Conservation (phyloP, 2,797 vertebrate species). For the Menidia menidia region DNA sequence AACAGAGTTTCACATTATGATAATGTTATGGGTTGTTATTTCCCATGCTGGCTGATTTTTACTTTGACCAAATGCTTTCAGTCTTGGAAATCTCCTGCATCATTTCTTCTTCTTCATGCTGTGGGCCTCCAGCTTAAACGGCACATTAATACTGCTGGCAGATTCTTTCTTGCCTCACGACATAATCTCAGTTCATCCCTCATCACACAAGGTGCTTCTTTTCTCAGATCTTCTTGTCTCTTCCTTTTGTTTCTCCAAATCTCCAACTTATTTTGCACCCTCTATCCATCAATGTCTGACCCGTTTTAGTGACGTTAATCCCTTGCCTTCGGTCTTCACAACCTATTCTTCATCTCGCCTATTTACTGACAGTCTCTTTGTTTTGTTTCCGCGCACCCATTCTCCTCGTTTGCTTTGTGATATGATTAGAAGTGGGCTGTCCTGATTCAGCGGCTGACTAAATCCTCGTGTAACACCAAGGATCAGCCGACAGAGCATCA, state of each 20-base stretch:
- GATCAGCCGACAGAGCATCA: constrained; percentile 51
- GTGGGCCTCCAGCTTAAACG: constrained; percentile 62
- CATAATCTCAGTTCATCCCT: constrained; percentile 63
- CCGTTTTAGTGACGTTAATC: constrained; percentile 38
- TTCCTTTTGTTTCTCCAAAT: constrained; percentile 36
- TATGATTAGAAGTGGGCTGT: constrained; percentile 72
- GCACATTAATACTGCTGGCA: constrained; percentile 62
- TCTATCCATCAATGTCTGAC: constrained; percentile 23
- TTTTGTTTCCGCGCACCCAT: constrained; percentile 64
- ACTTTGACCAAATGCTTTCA: constrained; percentile 54
- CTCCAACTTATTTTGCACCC: constrained; percentile 17
- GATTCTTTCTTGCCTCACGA: constrained; percentile 61
- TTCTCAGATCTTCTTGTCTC: constrained; percentile 49
- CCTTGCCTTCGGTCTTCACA: constrained; percentile 36
- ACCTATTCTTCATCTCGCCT: constrained; percentile 45
- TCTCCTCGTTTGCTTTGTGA: constrained; percentile 61
- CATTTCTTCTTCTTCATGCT: constrained; percentile 56
- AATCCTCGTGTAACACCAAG: constrained; percentile 64
- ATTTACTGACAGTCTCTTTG: constrained; percentile 57
- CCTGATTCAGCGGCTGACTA: constrained; percentile 54
- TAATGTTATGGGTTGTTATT: constrained; percentile 37
- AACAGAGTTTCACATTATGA: constrained; percentile 40
- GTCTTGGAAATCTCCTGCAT: constrained; percentile 64
- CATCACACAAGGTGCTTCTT: constrained; percentile 50
- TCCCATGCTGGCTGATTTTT: constrained; percentile 21